Conservation (phyloP, 92 coral and sea anemone genomes). For the Paramuricea clavata region DNA sequence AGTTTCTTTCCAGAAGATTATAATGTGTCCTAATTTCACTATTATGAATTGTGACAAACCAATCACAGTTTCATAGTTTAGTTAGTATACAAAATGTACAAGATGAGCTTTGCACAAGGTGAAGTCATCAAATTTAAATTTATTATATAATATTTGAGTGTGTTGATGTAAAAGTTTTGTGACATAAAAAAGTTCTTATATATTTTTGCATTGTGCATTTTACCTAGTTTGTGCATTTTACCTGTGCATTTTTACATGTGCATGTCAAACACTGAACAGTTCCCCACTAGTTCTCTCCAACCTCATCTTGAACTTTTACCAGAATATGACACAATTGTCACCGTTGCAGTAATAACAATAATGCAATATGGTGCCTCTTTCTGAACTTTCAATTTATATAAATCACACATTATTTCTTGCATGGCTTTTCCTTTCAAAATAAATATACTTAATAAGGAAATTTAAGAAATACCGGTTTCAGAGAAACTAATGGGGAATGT, state of each 20-base stretch:
- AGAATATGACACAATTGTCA: neutral
- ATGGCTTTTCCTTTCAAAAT: neutral
- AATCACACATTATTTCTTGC: neutral
- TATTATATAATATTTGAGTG: no score
- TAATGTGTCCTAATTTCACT: no score
- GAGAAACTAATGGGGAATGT: slow-evolving; percentile 8
- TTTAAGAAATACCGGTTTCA: neutral
- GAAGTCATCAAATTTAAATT: no score
- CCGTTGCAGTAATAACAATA: neutral
- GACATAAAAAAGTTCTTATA: neutral
- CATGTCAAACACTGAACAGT: neutral
- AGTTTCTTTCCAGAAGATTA: no score
- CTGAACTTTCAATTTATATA: neutral
- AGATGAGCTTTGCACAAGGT: no score
- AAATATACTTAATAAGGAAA: neutral
- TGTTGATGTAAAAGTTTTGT: neutral
- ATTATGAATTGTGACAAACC: no score
- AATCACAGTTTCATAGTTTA: no score
- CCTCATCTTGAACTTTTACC: neutral
- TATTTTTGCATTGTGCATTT: neutral
- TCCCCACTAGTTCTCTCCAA: neutral
- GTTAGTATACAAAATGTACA: no score
- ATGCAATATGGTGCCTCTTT: neutral
- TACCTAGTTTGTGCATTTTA: neutral
- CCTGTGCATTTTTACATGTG: neutral